Percentiles rank a stretch among this genome's conserved stretches.
phyloP scores from a whole-genome alignment of 2,113 vertebrate genomes.

The Ursus arctos region DNA sequence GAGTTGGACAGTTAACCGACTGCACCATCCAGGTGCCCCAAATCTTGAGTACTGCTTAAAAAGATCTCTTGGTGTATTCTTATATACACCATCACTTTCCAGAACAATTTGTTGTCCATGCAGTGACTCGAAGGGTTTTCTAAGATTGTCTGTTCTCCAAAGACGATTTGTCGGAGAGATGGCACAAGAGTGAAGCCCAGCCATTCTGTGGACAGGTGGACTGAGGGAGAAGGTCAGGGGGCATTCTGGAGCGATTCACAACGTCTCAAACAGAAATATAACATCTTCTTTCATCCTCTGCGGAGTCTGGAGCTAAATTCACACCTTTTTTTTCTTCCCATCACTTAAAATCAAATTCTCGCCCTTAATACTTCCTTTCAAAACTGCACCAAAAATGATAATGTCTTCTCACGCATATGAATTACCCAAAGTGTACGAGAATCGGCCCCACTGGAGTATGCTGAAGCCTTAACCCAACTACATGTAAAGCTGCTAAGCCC shows the following conservation, averaged over 20 bases:
- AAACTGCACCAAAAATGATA: not conserved
- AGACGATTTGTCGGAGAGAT: not conserved
- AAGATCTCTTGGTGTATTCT: not conserved
- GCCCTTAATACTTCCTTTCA: conserved; percentile 67
- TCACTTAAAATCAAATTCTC: conserved; percentile 72
- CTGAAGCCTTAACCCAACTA: not conserved
- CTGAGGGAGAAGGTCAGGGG: not conserved
- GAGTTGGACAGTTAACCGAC: not conserved
- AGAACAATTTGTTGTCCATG: not conserved
- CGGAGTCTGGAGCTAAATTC: conserved; percentile 65
- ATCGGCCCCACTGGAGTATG: not conserved
- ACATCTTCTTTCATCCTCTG: conserved; percentile 62
- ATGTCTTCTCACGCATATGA: conserved; percentile 6
- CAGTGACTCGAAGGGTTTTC: not conserved
- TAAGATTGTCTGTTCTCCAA: not conserved
- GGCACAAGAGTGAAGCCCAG: not conserved
- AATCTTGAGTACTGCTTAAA: not conserved
- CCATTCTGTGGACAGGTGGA: conserved; percentile 33
- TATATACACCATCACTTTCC: not conserved
- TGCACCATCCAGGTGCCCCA: not conserved
- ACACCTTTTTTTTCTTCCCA: conserved; percentile 49
- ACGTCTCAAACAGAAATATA: not conserved
- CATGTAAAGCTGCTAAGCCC: not conserved
- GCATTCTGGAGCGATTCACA: not conserved
- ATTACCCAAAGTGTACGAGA: not conserved